Evolutionary conservation across 2,888 invertebrate species (phyloP).

Genomic region (Corythucha ciliata): DNA sequence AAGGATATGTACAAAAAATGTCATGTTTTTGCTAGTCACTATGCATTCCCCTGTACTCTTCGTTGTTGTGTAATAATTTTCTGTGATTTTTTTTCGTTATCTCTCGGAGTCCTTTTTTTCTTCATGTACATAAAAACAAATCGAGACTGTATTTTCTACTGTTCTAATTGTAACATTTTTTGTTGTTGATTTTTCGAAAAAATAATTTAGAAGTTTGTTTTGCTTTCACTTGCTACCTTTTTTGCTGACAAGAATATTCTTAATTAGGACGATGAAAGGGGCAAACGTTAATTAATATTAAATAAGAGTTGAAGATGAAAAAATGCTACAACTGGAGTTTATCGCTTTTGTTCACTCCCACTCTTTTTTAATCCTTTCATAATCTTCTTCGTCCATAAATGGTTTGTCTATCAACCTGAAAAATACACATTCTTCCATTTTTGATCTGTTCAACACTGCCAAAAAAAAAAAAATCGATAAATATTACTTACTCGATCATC

Average conservation of each 20-base stretch:
- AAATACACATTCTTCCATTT: constrained; percentile 26
- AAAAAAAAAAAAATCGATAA: constrained; percentile 16
- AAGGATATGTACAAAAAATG: too few species aligned
- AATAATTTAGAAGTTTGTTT: neutral
- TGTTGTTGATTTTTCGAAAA: neutral
- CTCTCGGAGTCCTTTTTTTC: too few species aligned
- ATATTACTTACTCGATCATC: constrained; percentile 59
- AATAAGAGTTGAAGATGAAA: neutral
- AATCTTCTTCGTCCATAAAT: constrained; percentile 73
- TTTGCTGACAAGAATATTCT: too few species aligned
- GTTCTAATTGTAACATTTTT: too few species aligned
- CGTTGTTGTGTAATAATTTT: too few species aligned
- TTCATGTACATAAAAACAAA: too few species aligned
- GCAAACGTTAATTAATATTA: neutral
- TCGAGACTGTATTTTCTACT: too few species aligned
- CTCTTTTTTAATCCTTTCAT: constrained; percentile 70
- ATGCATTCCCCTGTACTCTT: too few species aligned
- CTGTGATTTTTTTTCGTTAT: too few species aligned
- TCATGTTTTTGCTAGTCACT: too few species aligned
- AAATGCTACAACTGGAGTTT: neutral
- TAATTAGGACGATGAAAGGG: too few species aligned
- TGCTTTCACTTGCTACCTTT: neutral
- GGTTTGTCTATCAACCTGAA: constrained; percentile 74
- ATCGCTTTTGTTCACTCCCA: constrained; percentile 80
- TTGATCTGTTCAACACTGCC: neutral